Percentiles rank a stretch among this genome's conserved stretches.
Evolutionary conservation across 2,888 invertebrate species (phyloP).

Genomic region (Drosophila rellima): DNA sequence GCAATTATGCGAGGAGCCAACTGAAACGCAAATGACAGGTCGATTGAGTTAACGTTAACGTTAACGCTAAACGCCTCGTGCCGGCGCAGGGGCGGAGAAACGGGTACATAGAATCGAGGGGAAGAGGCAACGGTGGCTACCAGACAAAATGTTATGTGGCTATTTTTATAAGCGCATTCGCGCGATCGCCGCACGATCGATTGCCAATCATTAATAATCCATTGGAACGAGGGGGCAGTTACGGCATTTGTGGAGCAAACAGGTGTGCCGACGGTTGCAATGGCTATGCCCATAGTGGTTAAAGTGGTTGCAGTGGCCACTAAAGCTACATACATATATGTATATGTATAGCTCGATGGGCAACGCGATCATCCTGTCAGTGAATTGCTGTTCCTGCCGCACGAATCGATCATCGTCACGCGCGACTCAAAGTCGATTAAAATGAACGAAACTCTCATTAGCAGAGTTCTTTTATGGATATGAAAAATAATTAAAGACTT

Average conservation of each 20-base stretch:
- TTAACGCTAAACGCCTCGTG: slow-evolving; percentile 82
- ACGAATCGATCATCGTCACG: slow-evolving; percentile 77
- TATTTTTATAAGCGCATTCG: slow-evolving; percentile 67
- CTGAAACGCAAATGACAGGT: slow-evolving; percentile 83
- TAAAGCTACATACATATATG: slow-evolving; percentile 3
- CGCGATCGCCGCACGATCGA: slow-evolving; percentile 75
- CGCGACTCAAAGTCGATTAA: slow-evolving; percentile 65
- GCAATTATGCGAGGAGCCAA: slow-evolving; percentile 82
- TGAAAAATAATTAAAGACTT: slow-evolving; percentile 64
- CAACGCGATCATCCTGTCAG: slow-evolving; percentile 52
- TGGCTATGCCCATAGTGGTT: not conserved
- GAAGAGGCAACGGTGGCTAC: slow-evolving; percentile 26
- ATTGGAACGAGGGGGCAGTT: slow-evolving; percentile 59
- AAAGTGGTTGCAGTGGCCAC: not conserved
- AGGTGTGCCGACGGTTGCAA: slow-evolving; percentile 59
- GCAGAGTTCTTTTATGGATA: slow-evolving; percentile 60
- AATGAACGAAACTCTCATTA: slow-evolving; percentile 67
- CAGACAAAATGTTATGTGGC: slow-evolving; percentile 56
- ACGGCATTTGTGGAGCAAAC: slow-evolving; percentile 59
- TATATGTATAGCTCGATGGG: slow-evolving; percentile 9
- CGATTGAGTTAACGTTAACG: slow-evolving; percentile 84
- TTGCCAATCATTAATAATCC: slow-evolving; percentile 83
- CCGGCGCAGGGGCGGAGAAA: slow-evolving; percentile 18
- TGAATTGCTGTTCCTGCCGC: slow-evolving; percentile 32
- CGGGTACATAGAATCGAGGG: slow-evolving; percentile 9